phyloP scores from a whole-genome alignment of 2,113 vertebrate species.

The Semnopithecus entellus region DNA sequence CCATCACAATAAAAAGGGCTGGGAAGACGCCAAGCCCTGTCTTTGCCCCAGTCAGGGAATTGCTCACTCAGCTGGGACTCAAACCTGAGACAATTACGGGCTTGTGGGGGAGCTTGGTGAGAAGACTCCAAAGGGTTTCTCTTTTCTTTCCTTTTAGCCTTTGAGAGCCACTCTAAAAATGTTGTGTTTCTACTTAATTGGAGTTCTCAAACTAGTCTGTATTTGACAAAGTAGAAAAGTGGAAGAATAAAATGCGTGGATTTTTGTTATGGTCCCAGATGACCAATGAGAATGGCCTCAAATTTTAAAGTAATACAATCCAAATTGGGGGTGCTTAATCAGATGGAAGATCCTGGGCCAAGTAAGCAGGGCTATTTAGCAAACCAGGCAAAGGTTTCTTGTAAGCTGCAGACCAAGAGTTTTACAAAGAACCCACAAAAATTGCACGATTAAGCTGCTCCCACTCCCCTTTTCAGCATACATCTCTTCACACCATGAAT shows the following conservation, averaged over 20 bases:
- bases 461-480: not conserved
- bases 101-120: slow-evolving; percentile 52
- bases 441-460: not conserved
- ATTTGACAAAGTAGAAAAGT: slow-evolving; percentile 57
- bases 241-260: slow-evolving; percentile 23
- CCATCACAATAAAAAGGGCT: slow-evolving; percentile 33
- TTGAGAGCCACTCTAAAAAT: slow-evolving; percentile 62
- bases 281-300: slow-evolving; percentile 39
- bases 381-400: slow-evolving; percentile 62
- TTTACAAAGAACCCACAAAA: slow-evolving; percentile 59
- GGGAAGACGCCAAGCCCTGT: slow-evolving; percentile 40
- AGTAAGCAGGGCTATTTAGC: slow-evolving; percentile 56
- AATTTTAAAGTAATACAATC: slow-evolving; percentile 54
- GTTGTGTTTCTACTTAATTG: slow-evolving; percentile 50
- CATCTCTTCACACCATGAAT: slow-evolving; percentile 34
- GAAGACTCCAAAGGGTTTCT: slow-evolving; percentile 39
- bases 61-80: slow-evolving; percentile 46
- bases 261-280: slow-evolving; percentile 44
- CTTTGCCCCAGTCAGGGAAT: slow-evolving; percentile 47
- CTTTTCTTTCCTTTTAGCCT: slow-evolving; percentile 53
- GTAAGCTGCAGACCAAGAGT: slow-evolving; percentile 55
- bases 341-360: not conserved
- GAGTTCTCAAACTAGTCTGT: slow-evolving; percentile 43
- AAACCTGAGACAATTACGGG: slow-evolving; percentile 48
- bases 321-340: slow-evolving; percentile 35